Evolutionary conservation across 37 sponge, comb jelly and placozoan species (phyloP), one percentile per base, ranked within the genome.

Genomic region (Diacarnus erythraeanus): DNA sequence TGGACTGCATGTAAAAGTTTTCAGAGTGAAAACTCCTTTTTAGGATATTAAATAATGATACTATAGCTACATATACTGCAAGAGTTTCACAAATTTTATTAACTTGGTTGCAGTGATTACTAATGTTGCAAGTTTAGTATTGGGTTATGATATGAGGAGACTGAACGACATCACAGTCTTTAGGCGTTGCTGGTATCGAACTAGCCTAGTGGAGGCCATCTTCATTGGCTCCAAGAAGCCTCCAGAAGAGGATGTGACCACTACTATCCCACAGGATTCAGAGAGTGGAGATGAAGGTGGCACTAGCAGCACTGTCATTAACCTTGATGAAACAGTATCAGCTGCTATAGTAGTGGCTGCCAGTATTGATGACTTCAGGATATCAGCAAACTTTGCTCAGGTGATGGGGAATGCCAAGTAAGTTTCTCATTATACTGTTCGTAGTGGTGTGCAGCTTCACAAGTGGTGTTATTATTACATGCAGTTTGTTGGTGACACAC

Each of bases 381-480:
- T 87, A 3, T 63, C 80, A 1, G 80, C 88, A 38, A 92, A 94
- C 68, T 59, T 94, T 27, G 90, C 90, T 26, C 90, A 89, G 47
- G 87, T 94, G 59, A 89, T 94, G 94, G 94, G 94, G 39, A 81
- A 89, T 40, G 60, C 94, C 27, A 64, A 83, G 94, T 93, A 57
- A 88, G 91, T 82, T 8, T n/a, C 29, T n/a, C 51, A 47, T 6
- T 15, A 47, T 47, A 12, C 51, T 54, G 57, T 54, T n/a, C 51
- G 12, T 15, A 6, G 51, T 47, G 51, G 12, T 47, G 51, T 47
- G 51, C 12, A 47, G 51, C n/a, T n/a, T n/a, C n/a, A n/a, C n/a
- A 47, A 12, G 10, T 47, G 12, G 51, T 12, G 51, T 47, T 47
- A 47, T 15, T 47, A 47, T 47, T 47, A 25, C 57, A 27, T 59